Evolutionary conservation across 23 tunicate species (phyloP), one percentile per base, ranked within the genome.

Genomic region (Ascidia mentula): DNA sequence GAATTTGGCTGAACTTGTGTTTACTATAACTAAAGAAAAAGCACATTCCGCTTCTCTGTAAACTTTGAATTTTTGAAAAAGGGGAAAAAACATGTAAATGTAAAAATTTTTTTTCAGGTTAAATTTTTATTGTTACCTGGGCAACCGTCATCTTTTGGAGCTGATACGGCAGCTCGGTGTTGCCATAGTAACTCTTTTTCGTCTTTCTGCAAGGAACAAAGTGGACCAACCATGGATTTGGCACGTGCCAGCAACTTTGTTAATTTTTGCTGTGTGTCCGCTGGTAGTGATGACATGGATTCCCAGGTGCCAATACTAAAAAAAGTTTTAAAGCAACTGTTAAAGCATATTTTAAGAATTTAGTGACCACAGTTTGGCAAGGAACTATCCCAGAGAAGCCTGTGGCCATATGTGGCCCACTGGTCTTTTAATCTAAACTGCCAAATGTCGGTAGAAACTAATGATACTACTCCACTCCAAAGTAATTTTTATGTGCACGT

Each of bases 161-260:
- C 60, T 0, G 77, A 74, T 18, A 77, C 37, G 28, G 74, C 33
- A 18, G 40, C 40, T 82, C 90, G 72, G 40, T 91, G 80, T 45
- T 86, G 77, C 97, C 97, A 91, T 60, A 91, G 70, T 6, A 85
- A 40, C 17, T 80, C 90, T 38, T 81, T 82, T 46, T 91, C 97
- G 13, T 81, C 75, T 31, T 81, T 77, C 32, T 87, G 36, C 0
- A 91, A 73, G 46, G 81, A 78, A 24, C 74, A 77, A 30, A 91
- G 37, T 22, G 97, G 97, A 20, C 89, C 84, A 17, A 77, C 80
- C 34, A 45, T 46, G 6, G 79, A 42, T 24, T 39, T 53, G n/a
- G 84, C 90, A 31, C 74, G 77, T 22, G 73, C 60, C 40, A 91
- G 18, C 31, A 79, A 77, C 42, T 59, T 40, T 38, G 45, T 36